These are phyloP conservation scores for Hyperoodon ampullatus DNA, from an alignment of 2,113 vertebrate species.

Conservation along the genomic window DNA sequence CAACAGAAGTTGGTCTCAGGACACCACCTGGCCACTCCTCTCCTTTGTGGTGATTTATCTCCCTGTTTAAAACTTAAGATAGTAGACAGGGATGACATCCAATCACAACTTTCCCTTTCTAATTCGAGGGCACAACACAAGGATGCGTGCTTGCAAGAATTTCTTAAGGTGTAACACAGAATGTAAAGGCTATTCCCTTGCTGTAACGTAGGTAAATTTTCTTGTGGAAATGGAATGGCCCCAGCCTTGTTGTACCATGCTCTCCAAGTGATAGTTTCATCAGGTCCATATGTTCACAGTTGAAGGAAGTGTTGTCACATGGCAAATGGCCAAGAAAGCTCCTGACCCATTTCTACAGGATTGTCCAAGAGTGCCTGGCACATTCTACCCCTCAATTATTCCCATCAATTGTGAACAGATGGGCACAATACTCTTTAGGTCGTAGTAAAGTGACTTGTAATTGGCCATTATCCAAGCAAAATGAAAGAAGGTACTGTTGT, in stretches of 20 bases:
- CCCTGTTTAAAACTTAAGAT: slow-evolving; percentile 11
- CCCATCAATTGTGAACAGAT: slow-evolving; percentile 74
- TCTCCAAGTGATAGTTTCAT: slow-evolving; percentile 69
- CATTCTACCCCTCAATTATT: slow-evolving; percentile 60
- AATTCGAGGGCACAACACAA: not conserved
- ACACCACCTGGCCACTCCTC: not conserved
- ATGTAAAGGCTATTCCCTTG: not conserved
- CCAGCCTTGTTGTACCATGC: not conserved
- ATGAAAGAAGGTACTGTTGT: slow-evolving; percentile 73
- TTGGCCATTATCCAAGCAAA: slow-evolving; percentile 68
- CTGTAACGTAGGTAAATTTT: slow-evolving; percentile 46
- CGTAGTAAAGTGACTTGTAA: slow-evolving; percentile 64
- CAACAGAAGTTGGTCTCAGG: not conserved
- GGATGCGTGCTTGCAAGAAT: not conserved
- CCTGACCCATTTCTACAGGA: slow-evolving; percentile 16
- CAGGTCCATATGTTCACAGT: slow-evolving; percentile 67
- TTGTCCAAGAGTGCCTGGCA: slow-evolving; percentile 68
- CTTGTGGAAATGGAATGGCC: slow-evolving; percentile 32
- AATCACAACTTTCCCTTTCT: not conserved
- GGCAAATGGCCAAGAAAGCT: slow-evolving; percentile 61
- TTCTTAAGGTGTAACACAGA: not conserved
- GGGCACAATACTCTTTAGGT: slow-evolving; percentile 69
- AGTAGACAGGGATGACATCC: not conserved
- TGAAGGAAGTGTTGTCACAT: slow-evolving; percentile 60
- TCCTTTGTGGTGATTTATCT: not conserved